Evolutionary conservation across 2,888 invertebrate genomes (phyloP).

Genomic region (Tenthredo mesomela): DNA sequence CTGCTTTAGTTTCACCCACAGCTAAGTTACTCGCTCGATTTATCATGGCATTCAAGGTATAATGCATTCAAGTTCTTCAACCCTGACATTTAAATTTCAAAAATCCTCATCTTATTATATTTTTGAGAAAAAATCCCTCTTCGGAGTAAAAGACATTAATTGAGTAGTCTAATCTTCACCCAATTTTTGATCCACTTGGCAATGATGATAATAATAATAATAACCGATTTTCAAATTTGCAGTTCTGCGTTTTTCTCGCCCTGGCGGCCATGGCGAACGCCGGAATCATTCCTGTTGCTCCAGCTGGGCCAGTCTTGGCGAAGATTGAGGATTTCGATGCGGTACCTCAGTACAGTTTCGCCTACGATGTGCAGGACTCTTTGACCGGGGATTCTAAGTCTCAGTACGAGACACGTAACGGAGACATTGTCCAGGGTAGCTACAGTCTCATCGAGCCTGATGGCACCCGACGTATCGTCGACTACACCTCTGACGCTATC

Average conservation of each 20-base stretch:
- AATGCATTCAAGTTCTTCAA: slow-evolving; percentile 77
- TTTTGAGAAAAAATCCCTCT: not conserved
- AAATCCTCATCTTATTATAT: not conserved
- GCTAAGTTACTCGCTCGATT: slow-evolving; percentile 30
- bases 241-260: slow-evolving; percentile 55
- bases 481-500: slow-evolving; percentile 65
- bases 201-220: not conserved
- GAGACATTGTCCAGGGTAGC: slow-evolving; percentile 69
- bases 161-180: not conserved
- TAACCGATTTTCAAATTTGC: not conserved
- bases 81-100: slow-evolving; percentile 63
- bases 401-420: slow-evolving; percentile 64
- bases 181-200: not conserved
- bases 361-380: slow-evolving; percentile 62
- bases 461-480: slow-evolving; percentile 68
- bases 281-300: slow-evolving; percentile 53
- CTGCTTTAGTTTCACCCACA: slow-evolving; percentile 60
- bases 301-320: slow-evolving; percentile 58
- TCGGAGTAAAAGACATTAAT: not conserved
- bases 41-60: slow-evolving; percentile 73
- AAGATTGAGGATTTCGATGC: slow-evolving; percentile 61
- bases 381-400: slow-evolving; percentile 61
- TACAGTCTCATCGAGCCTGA: slow-evolving; percentile 69
- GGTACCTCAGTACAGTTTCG: slow-evolving; percentile 63
- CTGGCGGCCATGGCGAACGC: slow-evolving; percentile 54